A percentile compares a stretch with the other conserved stretches of the same genome.
These are phyloP conservation scores for Sigmodon hispidus DNA, from an alignment of 2,113 vertebrate genomes.

Conservation along the genomic window DNA sequence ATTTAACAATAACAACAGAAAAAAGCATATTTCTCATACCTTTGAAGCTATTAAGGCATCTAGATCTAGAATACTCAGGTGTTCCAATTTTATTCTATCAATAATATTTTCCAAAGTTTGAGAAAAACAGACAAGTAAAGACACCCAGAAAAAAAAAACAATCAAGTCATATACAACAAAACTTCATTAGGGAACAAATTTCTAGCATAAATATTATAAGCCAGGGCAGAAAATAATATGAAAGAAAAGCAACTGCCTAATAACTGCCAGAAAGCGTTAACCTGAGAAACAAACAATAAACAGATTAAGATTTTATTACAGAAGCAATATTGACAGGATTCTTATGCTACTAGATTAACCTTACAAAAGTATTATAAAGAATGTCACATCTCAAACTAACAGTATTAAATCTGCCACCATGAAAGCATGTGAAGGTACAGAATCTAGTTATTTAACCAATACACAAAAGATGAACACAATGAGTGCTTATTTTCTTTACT, in stretches of 20 bases:
- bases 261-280: not conserved
- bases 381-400: not conserved
- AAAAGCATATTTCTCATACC: not conserved
- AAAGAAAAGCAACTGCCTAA: not conserved
- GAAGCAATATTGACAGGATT: not conserved
- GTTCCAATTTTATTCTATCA: not conserved
- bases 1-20: not conserved
- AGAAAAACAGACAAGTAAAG: not conserved
- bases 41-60: not conserved
- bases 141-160: not conserved
- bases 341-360: not conserved
- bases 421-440: not conserved
- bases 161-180: not conserved
- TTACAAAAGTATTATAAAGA: not conserved
- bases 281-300: not conserved
- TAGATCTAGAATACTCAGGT: not conserved
- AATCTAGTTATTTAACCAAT: not conserved
- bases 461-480: not conserved
- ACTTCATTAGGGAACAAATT: not conserved
- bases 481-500: not conserved
- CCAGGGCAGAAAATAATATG: not conserved
- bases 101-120: not conserved
- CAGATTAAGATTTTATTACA: not conserved
- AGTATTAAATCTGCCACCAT: not conserved
- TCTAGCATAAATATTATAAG: not conserved